A percentile compares a stretch with the other conserved stretches of the same genome.
phyloP scores from a whole-genome alignment of 2,888 invertebrate genomes.

The Rotaria sp. region DNA sequence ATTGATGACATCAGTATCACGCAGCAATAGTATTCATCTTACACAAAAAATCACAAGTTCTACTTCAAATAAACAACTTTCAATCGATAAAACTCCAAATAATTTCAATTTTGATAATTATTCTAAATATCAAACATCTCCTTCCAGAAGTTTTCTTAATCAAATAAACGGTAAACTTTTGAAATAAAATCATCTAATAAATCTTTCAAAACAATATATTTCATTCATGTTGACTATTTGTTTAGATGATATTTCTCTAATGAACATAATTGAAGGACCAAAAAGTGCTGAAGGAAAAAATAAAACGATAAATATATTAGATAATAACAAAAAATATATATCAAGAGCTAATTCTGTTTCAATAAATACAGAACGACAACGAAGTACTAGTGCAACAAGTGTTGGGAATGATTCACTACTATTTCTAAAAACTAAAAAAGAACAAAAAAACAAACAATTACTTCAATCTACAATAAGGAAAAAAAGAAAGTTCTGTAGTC shows the following conservation, averaged over 20 bases:
- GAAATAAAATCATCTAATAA: not conserved
- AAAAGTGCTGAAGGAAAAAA: not conserved
- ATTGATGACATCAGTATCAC: not conserved
- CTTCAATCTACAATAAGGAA: no score
- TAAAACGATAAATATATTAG: not conserved
- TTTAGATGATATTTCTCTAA: not conserved
- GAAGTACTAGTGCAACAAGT: not conserved
- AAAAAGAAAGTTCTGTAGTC: no score
- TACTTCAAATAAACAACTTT: not conserved
- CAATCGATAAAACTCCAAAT: not conserved
- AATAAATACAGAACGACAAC: not conserved
- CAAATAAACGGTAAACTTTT: not conserved
- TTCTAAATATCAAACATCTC: not conserved
- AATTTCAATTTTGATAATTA: not conserved
- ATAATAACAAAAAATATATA: not conserved
- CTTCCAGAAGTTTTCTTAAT: not conserved
- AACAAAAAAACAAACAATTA: no score
- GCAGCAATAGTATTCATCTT: not conserved
- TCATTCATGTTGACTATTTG: not conserved
- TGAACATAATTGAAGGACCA: not conserved
- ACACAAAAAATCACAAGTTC: not conserved
- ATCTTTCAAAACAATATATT: not conserved
- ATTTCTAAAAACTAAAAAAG: no score
- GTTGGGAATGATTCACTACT: no score
- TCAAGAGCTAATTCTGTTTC: not conserved